Conservation (phyloP, 2,113 vertebrate genomes). For the Sylvietta virens region DNA sequence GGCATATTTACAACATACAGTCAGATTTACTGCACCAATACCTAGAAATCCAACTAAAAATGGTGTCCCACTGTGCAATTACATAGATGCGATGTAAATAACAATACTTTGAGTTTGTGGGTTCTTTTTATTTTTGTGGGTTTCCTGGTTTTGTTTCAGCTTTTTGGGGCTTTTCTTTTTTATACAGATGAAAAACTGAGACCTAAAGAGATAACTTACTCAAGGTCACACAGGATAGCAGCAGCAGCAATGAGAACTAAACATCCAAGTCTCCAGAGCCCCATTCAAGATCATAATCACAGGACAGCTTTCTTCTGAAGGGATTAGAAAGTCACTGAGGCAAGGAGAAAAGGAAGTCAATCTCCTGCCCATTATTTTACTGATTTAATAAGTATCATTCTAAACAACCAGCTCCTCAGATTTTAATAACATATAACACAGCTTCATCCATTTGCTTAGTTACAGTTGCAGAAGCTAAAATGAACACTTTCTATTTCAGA, state of each 20-base stretch:
- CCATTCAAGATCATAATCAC: not conserved
- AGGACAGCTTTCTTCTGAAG: not conserved
- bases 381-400: not conserved
- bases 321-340: not conserved
- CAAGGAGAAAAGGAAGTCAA: not conserved
- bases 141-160: not conserved
- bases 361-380: not conserved
- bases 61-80: not conserved
- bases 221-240: not conserved
- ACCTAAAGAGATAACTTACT: not conserved
- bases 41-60: not conserved
- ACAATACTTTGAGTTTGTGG: not conserved
- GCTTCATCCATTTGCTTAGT: not conserved
- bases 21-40: not conserved
- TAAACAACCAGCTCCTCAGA: not conserved
- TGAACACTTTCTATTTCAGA: not conserved
- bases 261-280: not conserved
- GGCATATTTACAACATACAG: not conserved
- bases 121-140: not conserved
- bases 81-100: not conserved
- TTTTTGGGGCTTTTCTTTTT: not conserved
- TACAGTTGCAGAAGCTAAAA: not conserved
- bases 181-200: not conserved
- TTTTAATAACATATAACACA: not conserved
- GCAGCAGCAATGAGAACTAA: not conserved